A percentile compares a stretch with the other conserved stretches of the same genome.
Evolutionary conservation across 2,113 vertebrate genomes (phyloP).

Genomic region (Probosciger aterrimus): DNA sequence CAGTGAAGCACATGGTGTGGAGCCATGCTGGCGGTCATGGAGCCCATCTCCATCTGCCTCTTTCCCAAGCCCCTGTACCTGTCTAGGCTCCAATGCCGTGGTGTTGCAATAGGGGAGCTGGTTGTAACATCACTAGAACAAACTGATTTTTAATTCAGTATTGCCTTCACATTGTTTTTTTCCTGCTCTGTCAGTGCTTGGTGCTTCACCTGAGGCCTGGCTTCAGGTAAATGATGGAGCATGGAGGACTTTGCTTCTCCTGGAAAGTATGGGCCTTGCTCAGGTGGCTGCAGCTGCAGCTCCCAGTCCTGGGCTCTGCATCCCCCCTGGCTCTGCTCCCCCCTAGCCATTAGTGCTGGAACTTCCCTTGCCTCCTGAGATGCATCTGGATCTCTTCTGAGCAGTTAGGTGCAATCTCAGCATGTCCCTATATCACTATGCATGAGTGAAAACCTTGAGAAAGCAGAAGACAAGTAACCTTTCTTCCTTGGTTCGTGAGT

Average conservation of each 20-base stretch:
- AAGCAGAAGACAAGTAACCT: neutral
- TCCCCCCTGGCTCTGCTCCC: neutral
- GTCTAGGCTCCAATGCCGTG: accelerated
- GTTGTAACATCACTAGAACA: neutral
- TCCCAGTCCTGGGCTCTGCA: neutral
- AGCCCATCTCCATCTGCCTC: neutral
- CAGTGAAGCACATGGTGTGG: neutral
- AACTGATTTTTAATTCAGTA: neutral
- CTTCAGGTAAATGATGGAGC: neutral
- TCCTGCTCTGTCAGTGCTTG: neutral
- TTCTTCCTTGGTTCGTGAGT: neutral
- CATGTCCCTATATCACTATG: neutral
- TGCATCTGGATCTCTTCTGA: neutral
- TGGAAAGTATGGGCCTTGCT: neutral
- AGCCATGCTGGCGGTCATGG: neutral
- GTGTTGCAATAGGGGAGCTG: neutral
- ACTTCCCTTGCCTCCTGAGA: neutral
- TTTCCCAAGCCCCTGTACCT: neutral
- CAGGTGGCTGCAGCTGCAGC: neutral
- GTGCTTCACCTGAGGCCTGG: neutral
- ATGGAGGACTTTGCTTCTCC: neutral
- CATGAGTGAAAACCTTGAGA: neutral
- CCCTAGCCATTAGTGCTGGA: neutral
- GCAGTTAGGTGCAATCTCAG: neutral
- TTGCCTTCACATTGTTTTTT: neutral